Conservation (phyloP, 2,797 vertebrate species). For the Sebastes baramenuke region DNA sequence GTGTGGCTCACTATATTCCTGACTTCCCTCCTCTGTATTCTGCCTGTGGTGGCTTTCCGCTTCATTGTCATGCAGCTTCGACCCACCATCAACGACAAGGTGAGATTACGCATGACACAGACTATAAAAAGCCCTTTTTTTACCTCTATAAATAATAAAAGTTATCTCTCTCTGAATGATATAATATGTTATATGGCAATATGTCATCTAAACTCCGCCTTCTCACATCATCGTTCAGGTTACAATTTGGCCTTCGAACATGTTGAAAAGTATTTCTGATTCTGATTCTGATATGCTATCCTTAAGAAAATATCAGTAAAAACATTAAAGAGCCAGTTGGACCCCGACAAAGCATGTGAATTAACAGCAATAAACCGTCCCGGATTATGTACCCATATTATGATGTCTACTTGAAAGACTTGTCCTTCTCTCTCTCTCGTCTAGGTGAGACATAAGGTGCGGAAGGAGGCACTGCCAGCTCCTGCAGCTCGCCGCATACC, state of each 20-base stretch:
- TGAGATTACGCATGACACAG: constrained; percentile 46
- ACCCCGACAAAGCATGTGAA: not conserved
- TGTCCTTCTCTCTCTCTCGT: not conserved
- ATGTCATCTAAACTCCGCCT: not conserved
- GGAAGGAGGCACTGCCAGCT: constrained; percentile 73
- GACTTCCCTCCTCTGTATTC: constrained; percentile 84
- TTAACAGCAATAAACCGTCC: not conserved
- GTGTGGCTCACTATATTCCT: constrained; percentile 91
- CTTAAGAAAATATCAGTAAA: not conserved
- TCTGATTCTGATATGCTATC: not conserved
- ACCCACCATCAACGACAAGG: constrained; percentile 89
- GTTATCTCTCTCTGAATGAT: not conserved
- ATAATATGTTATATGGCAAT: not conserved
- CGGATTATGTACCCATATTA: not conserved
- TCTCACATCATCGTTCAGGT: not conserved
- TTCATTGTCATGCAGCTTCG: constrained; percentile 84
- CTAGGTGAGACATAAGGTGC: constrained; percentile 87
- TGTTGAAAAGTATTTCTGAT: too few relatives aligned
- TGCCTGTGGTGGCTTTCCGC: constrained; percentile 86
- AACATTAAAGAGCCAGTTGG: not conserved
- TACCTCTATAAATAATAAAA: not conserved
- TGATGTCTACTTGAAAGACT: not conserved
- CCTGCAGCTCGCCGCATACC: constrained; percentile 58
- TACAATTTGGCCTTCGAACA: not conserved
- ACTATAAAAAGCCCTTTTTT: not conserved